Conservation (phyloP, 37 sponge, comb jelly and placozoan genomes). For the Hormiphora californensis region DNA sequence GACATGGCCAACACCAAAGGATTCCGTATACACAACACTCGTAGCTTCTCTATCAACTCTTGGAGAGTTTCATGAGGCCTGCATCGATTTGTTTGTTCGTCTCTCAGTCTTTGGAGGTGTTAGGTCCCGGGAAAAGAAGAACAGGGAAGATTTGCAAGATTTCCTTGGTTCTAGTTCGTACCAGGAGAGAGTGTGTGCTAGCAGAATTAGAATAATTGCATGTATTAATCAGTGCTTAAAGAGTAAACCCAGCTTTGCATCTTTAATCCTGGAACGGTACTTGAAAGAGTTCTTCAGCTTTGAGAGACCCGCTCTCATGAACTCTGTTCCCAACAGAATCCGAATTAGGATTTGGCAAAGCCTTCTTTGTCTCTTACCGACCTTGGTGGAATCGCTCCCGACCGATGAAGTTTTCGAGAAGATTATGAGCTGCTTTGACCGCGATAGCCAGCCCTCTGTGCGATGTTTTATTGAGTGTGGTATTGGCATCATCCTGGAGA, state of each 20-base stretch:
- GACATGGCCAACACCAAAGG: too few species aligned
- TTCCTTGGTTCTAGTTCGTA: neutral
- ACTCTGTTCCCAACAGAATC: constrained; percentile 9
- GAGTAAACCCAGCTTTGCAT: neutral
- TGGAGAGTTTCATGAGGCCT: too few species aligned
- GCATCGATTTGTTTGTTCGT: neutral
- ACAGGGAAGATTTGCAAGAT: neutral
- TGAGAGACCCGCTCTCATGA: neutral
- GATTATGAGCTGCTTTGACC: neutral
- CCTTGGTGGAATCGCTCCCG: neutral
- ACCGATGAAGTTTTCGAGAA: neutral
- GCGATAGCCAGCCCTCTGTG: constrained; percentile 40
- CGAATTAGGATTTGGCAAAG: neutral
- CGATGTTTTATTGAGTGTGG: constrained; percentile 18
- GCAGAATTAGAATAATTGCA: neutral
- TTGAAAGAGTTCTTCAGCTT: neutral
- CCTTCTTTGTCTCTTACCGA: neutral
- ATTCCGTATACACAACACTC: too few species aligned
- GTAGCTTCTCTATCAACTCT: too few species aligned
- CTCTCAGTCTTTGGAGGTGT: constrained; percentile 18
- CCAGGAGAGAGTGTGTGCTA: neutral
- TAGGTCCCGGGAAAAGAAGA: constrained; percentile 9
- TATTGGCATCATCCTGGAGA: neutral
- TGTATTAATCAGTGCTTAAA: neutral
- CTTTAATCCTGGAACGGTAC: neutral